Percentiles rank a stretch among this genome's conserved stretches.
phyloP scores from a whole-genome alignment of 2,888 invertebrate species.

The Catonia carolina region DNA sequence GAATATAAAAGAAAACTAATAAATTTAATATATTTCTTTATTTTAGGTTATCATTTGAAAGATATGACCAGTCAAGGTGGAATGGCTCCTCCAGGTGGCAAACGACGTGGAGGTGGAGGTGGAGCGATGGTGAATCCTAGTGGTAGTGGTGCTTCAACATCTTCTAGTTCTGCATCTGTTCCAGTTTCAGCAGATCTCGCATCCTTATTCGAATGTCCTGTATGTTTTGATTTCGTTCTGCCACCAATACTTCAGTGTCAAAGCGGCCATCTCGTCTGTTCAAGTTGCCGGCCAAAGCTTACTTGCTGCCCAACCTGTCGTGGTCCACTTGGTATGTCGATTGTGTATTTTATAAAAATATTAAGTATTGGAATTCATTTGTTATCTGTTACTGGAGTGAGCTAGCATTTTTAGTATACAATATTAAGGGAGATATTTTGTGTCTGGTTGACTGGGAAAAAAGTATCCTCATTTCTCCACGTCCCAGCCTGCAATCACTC shows the following conservation, averaged over 20 bases:
- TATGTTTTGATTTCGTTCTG: constrained; percentile 98
- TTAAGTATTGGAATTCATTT: no score
- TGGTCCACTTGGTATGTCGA: constrained; percentile 71
- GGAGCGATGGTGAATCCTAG: not conserved
- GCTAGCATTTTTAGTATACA: not conserved
- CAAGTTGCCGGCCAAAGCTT: constrained; percentile 93
- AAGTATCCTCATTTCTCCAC: no score
- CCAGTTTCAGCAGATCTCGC: constrained; percentile 68
- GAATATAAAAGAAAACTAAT: no score
- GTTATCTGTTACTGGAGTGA: not conserved
- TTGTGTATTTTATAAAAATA: no score
- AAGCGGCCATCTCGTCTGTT: constrained; percentile 97
- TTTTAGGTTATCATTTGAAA: no score
- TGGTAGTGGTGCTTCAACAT: constrained; percentile 12
- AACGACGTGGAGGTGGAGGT: no score
- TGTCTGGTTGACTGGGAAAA: no score
- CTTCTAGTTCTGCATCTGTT: constrained; percentile 23
- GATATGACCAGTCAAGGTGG: no score
- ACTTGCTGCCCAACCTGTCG: constrained; percentile 97
- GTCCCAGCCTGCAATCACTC: no score
- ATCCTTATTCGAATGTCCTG: constrained; percentile 89
- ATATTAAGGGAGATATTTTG: no score
- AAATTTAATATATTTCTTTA: no score
- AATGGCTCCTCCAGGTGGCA: no score
- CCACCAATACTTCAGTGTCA: constrained; percentile 99